Evolutionary conservation across 2,797 vertebrate species (phyloP), one percentile per base, ranked within the genome.

Genomic region (Serranus cabrilla): DNA sequence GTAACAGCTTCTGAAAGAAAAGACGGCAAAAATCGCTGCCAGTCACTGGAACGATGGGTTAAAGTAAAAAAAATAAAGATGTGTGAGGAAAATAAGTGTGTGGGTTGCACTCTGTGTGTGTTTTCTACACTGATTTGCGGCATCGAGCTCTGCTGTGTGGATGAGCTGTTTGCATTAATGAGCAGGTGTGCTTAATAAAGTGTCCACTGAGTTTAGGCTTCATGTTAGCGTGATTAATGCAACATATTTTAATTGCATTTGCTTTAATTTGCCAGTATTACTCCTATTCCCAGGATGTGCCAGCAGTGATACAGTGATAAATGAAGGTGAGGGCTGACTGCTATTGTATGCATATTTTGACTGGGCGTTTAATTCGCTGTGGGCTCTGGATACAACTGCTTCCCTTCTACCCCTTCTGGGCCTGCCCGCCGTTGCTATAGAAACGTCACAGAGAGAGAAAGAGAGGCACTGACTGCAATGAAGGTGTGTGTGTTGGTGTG

Each of bases 401-500:
- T 81, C 76, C 49, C 67, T 81, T 69, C 74, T 83, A 63, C 62
- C 65, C 76, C 61, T 82, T 72, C 76, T 78, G 84, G 80, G 84
- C 65, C 86, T 65, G 72, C 49, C 75, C 54, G 57, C 71, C 52
- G 93, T 95, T 94, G 89, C 94, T 82, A 93, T 92, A 90, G 93
- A 82, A 92, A 94, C 93, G 50, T 85, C 81, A 89, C 76, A 84
- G 60, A 70, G 66, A 62, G 63, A 62, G 70, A 71, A 75, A 76
- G 73, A 50, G 64, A 83, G 49, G 34, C 59, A 63, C 52, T 45
- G 64, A 74, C 56, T 76, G 86, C 47, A 55, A 51, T 62, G 21
- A 51, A 57, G 52, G 74, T 71, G 78, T 67, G 57, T 81, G 67
- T 63, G 67, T 70, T 51, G 58, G 68, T 50, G 45, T 61, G 57